These are phyloP conservation scores for Saccostrea glomerata DNA, from an alignment of 1,140 invertebrate species.

Conservation along the genomic window DNA sequence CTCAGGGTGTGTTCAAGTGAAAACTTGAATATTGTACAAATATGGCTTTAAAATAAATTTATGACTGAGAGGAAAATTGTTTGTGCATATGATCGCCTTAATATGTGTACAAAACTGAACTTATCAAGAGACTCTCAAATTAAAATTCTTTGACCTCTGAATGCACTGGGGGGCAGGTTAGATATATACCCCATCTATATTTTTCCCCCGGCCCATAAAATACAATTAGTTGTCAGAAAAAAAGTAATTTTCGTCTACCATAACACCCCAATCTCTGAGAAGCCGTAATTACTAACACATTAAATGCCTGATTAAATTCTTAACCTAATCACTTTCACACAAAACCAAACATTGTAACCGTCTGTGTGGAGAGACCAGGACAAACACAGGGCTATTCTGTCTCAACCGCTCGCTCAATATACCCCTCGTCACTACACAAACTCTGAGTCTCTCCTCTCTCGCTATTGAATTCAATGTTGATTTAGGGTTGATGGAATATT, in stretches of 20 bases:
- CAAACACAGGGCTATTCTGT: background rate
- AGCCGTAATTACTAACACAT: background rate
- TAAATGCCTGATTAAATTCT: slow-evolving; percentile 3
- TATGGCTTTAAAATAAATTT: too few relatives aligned
- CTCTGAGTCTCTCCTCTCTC: too few relatives aligned
- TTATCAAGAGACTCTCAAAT: too few relatives aligned
- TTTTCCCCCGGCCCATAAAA: background rate
- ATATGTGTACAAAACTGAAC: too few relatives aligned
- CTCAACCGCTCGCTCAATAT: background rate
- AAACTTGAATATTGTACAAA: too few relatives aligned
- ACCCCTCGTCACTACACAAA: background rate
- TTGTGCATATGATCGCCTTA: too few relatives aligned
- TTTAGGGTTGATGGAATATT: background rate
- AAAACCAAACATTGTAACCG: background rate
- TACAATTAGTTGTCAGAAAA: background rate
- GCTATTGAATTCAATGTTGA: background rate
- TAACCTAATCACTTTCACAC: background rate
- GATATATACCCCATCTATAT: background rate
- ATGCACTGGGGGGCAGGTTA: background rate
- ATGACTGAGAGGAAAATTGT: too few relatives aligned
- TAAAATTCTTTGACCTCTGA: background rate
- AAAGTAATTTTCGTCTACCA: too few relatives aligned
- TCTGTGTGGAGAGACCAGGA: background rate
- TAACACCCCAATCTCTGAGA: background rate
- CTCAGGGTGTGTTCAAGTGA: too few relatives aligned